phyloP scores from a whole-genome alignment of 2,113 vertebrate species.

The Alectura lathami region DNA sequence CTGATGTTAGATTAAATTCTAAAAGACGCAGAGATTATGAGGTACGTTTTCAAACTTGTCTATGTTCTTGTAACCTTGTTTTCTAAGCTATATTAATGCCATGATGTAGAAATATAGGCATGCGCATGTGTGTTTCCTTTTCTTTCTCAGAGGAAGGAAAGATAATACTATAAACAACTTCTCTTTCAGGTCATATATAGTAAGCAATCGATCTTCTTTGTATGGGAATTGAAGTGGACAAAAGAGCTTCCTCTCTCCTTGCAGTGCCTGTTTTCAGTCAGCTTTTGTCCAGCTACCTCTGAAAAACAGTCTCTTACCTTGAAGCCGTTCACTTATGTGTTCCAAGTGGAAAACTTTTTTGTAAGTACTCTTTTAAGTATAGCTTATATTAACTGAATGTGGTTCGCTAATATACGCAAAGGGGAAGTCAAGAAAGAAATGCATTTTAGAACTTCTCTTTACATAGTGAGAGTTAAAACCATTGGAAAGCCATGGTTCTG shows the following conservation, averaged over 20 bases:
- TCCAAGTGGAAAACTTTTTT: conserved; percentile 90
- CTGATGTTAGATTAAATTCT: not conserved
- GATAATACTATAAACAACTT: conserved; percentile 22
- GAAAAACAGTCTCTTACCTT: conserved; percentile 75
- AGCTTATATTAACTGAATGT: not conserved
- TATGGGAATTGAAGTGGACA: conserved; percentile 93
- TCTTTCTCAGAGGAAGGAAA: not conserved
- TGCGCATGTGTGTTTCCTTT: not conserved
- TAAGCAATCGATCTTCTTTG: conserved; percentile 88
- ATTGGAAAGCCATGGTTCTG: not conserved
- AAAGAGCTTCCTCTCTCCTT: conserved; percentile 83
- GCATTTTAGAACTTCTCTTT: not conserved
- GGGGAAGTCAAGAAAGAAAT: not conserved
- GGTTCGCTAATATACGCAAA: not conserved
- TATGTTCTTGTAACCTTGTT: not conserved
- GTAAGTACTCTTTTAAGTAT: conserved; percentile 72
- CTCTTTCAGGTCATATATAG: conserved; percentile 82
- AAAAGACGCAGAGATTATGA: not conserved
- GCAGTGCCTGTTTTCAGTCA: conserved; percentile 86
- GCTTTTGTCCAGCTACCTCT: conserved; percentile 82
- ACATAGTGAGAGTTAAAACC: not conserved
- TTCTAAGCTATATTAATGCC: not conserved
- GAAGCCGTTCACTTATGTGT: conserved; percentile 89
- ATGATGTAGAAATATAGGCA: not conserved
- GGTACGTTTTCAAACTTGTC: not conserved